Base-by-base conservation (phyloP, 2,888 invertebrate species). In the Opisthograptis luteolata region DNA sequence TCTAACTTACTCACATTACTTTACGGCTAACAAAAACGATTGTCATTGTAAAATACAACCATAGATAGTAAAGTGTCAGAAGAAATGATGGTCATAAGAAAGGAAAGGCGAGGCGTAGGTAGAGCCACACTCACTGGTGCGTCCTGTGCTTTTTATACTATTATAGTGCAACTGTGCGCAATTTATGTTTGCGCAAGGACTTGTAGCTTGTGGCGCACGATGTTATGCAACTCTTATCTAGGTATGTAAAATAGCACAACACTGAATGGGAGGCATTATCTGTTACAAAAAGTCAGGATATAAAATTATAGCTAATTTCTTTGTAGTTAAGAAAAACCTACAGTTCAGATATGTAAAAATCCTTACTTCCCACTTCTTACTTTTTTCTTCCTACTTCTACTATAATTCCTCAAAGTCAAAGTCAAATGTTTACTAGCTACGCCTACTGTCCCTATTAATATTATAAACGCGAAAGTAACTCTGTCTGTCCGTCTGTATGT, bases 71-170 rank as follows among this genome's bases (percentile, higher is more conserved):
- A 86, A 87, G 77, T 86, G 84, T 82, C 80, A 80, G 76, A 76
- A 78, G 80, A 79, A 79, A 81, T 79, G 79, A 81, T 79, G 70
- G 82, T 78, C 80, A 83, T 84, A 85, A 85, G 81, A 83, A 85
- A 86, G 79, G 73, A 68, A 64, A 62, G 73, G 71, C 68, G 65
- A 72, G 65, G 70, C 68, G 84, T 81, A 81, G 80, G 83, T 60
- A 63, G 73, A 64, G 53, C 58, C 53, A 65, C 60, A 66, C 71
- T 48, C 60, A 66, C 71, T 48, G 61, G 70, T 64, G 71, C 75
- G 71, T 75, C 74, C 73, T 71, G 73, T 50, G 63, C 70, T 58
- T 74, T 64, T 63, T 69, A 68, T 68, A 70, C 81, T 69, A 81
- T 87, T 85, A 76, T 68, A 67, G 63, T 66, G 76, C 73, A 74